A percentile compares a stretch with the other conserved stretches of the same genome.
phyloP scores from a whole-genome alignment of 2,888 invertebrate species.

The Chymomyza caudatula region DNA sequence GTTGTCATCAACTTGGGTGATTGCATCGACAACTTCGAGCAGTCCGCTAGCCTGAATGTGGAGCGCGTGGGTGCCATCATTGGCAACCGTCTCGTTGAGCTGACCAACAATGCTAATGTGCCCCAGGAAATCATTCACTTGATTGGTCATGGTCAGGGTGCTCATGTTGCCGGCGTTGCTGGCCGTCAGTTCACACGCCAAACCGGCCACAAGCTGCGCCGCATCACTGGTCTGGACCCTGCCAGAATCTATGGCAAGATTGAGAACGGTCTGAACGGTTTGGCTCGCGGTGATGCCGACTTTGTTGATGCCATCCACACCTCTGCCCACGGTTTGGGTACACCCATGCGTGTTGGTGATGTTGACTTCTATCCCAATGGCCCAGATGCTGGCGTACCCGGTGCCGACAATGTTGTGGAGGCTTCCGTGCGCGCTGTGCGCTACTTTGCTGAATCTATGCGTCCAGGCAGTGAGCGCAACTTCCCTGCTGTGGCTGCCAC shows the following conservation, averaged over 20 bases:
- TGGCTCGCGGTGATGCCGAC: slow-evolving; percentile 75
- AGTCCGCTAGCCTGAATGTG: slow-evolving; percentile 53
- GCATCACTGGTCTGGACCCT: slow-evolving; percentile 76
- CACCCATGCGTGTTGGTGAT: slow-evolving; percentile 63
- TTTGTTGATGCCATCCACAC: slow-evolving; percentile 77
- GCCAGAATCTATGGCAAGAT: slow-evolving; percentile 59
- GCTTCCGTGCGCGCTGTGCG: slow-evolving; percentile 73
- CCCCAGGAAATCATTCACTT: slow-evolving; percentile 73
- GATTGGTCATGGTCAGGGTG: slow-evolving; percentile 72
- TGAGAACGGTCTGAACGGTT: slow-evolving; percentile 55
- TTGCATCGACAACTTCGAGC: slow-evolving; percentile 54
- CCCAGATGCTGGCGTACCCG: slow-evolving; percentile 62
- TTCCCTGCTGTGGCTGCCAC: slow-evolving; percentile 75
- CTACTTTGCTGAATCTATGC: slow-evolving; percentile 76
- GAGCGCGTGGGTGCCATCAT: slow-evolving; percentile 65
- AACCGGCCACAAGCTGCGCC: slow-evolving; percentile 71
- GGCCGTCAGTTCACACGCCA: slow-evolving; percentile 68
- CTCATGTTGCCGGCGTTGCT: slow-evolving; percentile 75
- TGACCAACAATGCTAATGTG: slow-evolving; percentile 55
- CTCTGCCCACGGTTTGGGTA: slow-evolving; percentile 71
- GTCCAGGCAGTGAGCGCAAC: slow-evolving; percentile 73
- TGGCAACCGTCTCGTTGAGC: slow-evolving; percentile 64
- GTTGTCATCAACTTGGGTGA: slow-evolving; percentile 70
- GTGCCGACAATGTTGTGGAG: slow-evolving; percentile 71
- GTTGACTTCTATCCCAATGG: slow-evolving; percentile 77